phyloP scores from a whole-genome alignment of 2,113 vertebrate genomes.

The Herpetotheres cachinnans region DNA sequence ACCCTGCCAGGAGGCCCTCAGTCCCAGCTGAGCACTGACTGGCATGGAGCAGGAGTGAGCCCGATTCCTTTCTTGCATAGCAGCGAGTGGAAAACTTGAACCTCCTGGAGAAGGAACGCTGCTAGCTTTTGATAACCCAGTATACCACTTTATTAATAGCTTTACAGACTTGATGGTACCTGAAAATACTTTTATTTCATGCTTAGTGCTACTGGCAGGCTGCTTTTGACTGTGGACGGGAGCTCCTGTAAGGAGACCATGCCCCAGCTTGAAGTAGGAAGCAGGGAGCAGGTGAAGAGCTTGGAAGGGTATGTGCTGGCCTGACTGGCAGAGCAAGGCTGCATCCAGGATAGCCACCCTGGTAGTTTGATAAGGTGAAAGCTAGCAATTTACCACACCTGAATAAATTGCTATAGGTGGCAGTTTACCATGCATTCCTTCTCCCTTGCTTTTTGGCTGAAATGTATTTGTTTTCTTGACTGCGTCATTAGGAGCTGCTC shows the following conservation, averaged over 20 bases:
- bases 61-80: not conserved
- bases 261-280: not conserved
- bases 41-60: not conserved
- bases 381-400: not conserved
- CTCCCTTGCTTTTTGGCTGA: not conserved
- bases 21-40: not conserved
- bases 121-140: not conserved
- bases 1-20: too few species aligned
- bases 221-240: not conserved
- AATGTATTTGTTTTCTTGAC: not conserved
- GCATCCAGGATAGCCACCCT: too few species aligned
- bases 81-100: not conserved
- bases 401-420: not conserved
- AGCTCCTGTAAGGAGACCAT: not conserved
- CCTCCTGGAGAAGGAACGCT: not conserved
- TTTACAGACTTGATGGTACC: not conserved
- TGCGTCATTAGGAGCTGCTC: not conserved
- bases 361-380: not conserved
- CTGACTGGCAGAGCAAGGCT: not conserved
- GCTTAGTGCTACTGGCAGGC: not conserved
- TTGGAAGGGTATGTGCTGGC: not conserved
- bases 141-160: not conserved
- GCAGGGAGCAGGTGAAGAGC: not conserved
- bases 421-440: not conserved
- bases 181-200: not conserved